Evolutionary conservation across 2,113 vertebrate species (phyloP).

Genomic region (Rhinogobius similis): DNA sequence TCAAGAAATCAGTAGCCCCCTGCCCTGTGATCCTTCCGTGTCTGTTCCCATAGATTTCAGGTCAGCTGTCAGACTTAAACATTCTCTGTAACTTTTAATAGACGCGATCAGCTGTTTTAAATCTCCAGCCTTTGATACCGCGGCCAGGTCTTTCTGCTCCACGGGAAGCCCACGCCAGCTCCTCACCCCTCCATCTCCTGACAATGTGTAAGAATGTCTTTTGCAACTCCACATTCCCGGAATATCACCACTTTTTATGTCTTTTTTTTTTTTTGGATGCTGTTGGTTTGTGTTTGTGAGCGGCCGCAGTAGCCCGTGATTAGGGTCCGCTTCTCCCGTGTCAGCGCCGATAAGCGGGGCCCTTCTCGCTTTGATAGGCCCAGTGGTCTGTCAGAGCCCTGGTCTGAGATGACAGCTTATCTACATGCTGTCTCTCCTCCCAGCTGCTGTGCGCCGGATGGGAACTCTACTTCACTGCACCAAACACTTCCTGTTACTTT

Average conservation of each 20-base stretch:
- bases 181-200: neutral
- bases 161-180: slow-evolving; percentile 24
- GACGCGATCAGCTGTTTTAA: slow-evolving; percentile 60
- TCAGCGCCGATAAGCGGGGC: slow-evolving; percentile 79
- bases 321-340: slow-evolving; percentile 67
- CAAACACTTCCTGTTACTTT: slow-evolving; percentile 34
- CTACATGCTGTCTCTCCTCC: slow-evolving; percentile 63
- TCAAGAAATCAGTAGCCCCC: neutral
- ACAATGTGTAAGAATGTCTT: slow-evolving; percentile 8
- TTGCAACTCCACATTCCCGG: slow-evolving; percentile 22
- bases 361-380: slow-evolving; percentile 72
- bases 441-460: slow-evolving; percentile 47
- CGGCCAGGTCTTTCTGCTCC: slow-evolving; percentile 62
- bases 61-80: slow-evolving; percentile 49
- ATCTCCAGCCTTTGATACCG: slow-evolving; percentile 60
- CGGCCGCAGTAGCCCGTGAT: slow-evolving; percentile 67
- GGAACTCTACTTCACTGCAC: slow-evolving; percentile 48
- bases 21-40: slow-evolving; percentile 8
- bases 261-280: neutral
- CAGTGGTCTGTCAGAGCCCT: slow-evolving; percentile 75
- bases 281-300: slow-evolving; percentile 53
- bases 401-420: slow-evolving; percentile 73
- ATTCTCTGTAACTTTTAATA: slow-evolving; percentile 54
- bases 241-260: slow-evolving; percentile 1
- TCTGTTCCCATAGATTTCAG: slow-evolving; percentile 40